Percentiles rank a stretch among this genome's conserved stretches.
Evolutionary conservation across 2,797 vertebrate species (phyloP).

Genomic region (Etheostoma nigrum): DNA sequence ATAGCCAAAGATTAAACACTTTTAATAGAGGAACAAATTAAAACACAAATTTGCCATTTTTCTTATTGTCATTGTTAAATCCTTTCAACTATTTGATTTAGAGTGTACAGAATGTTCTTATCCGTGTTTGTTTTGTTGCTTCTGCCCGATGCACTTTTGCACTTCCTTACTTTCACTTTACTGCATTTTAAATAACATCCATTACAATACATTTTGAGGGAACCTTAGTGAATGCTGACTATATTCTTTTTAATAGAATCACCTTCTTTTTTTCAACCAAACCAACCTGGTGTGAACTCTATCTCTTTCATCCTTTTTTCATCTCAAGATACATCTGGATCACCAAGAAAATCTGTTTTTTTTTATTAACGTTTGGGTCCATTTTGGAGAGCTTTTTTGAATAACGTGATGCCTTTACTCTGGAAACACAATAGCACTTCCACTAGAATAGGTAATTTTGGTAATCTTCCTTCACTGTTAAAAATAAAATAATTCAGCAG

Average conservation of each 20-base stretch:
- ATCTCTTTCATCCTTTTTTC: conserved; percentile 3
- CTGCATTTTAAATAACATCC: conserved; percentile 10
- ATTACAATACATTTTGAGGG: background rate
- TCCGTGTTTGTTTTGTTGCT: conserved; percentile 24
- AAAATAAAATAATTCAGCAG: conserved; percentile 65
- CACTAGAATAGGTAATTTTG: conserved; percentile 32
- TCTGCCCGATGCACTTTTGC: background rate
- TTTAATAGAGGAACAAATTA: conserved; percentile 76
- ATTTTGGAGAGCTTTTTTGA: conserved; percentile 15
- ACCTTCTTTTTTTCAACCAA: background rate
- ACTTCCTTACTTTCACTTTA: background rate
- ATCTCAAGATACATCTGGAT: conserved; percentile 20
- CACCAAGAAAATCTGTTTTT: conserved; percentile 6
- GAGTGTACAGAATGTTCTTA: conserved; percentile 37
- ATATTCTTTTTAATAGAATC: conserved; percentile 8
- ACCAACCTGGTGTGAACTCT: conserved; percentile 14
- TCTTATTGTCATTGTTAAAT: conserved; percentile 31
- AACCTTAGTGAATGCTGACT: conserved; percentile 6
- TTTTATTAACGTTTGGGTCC: background rate
- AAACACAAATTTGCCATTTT: conserved; percentile 72
- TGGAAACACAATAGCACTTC: conserved; percentile 40
- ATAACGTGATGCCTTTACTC: conserved; percentile 16
- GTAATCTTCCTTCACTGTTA: conserved; percentile 48
- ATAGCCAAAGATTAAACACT: conserved; percentile 79
- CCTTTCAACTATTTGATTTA: conserved; percentile 50